phyloP scores from a whole-genome alignment of 2,797 vertebrate species.

The Tachyglossus aculeatus region DNA sequence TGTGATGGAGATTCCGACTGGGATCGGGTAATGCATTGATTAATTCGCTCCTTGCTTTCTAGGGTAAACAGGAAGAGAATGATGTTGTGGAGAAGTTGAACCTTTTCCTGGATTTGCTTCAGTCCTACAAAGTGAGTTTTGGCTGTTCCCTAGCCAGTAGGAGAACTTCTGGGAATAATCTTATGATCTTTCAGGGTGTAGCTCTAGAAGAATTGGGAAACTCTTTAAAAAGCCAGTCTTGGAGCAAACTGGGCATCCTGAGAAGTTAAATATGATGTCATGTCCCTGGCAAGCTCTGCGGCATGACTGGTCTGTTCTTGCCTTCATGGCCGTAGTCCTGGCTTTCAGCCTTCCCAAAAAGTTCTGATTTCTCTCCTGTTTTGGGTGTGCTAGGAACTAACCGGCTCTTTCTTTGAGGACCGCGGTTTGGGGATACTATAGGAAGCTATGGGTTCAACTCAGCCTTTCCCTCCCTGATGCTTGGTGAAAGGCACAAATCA shows the following conservation, averaged over 20 bases:
- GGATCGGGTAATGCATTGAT: background rate
- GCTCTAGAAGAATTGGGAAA: constrained; percentile 18
- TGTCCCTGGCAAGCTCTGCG: background rate
- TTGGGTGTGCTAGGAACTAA: background rate
- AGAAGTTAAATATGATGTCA: constrained; percentile 13
- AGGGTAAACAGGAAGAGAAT: constrained; percentile 94
- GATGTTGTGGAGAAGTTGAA: constrained; percentile 97
- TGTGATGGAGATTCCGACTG: background rate
- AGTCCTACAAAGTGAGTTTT: constrained; percentile 91
- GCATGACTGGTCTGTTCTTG: background rate
- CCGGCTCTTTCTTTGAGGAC: background rate
- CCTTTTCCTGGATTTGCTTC: constrained; percentile 94
- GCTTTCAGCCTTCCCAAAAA: constrained; percentile 11
- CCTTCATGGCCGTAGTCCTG: constrained; percentile 12
- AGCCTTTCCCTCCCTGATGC: background rate
- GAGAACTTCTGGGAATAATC: constrained; percentile 21
- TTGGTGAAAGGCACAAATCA: background rate
- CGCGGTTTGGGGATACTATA: background rate
- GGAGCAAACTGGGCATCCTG: constrained; percentile 44
- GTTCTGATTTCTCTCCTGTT: background rate
- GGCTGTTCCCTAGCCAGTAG: background rate
- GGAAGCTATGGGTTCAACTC: background rate
- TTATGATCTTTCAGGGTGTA: constrained; percentile 21
- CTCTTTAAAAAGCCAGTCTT: constrained; percentile 12
- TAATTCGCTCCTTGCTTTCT: constrained; percentile 48